A percentile compares a stretch with the other conserved stretches of the same genome.
Evolutionary conservation across 2,113 vertebrate genomes (phyloP).

Genomic region (Neolamprologus cancellatus): DNA sequence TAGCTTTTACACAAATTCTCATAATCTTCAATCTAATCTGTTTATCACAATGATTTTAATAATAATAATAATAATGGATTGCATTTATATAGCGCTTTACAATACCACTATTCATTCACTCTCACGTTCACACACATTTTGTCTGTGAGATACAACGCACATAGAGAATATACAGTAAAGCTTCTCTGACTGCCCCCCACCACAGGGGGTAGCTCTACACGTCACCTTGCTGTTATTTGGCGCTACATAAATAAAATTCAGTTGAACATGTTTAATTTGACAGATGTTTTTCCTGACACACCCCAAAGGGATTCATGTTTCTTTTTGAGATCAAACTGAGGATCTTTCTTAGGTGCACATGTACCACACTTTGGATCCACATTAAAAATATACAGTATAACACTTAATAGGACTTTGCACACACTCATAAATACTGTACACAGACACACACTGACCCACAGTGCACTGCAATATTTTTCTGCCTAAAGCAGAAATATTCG

Average conservation of each 20-base stretch:
- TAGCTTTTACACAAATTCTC: conserved; percentile 54
- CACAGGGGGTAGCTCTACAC: background rate
- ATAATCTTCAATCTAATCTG: conserved; percentile 59
- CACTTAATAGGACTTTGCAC: conserved; percentile 33
- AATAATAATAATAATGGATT: background rate
- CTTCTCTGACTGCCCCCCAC: background rate
- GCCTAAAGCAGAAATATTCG: background rate
- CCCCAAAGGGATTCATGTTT: background rate
- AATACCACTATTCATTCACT: background rate
- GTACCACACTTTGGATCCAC: background rate
- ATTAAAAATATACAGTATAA: conserved; percentile 24
- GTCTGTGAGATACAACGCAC: conserved; percentile 13
- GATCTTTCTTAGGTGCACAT: background rate
- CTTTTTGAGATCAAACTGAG: background rate
- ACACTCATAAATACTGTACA: background rate
- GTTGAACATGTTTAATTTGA: fast-evolving
- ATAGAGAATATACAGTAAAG: conserved; percentile 15
- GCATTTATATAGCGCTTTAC: background rate
- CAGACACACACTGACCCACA: background rate
- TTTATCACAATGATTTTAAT: conserved; percentile 37
- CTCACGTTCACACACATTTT: background rate
- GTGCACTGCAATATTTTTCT: background rate
- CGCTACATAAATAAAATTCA: background rate
- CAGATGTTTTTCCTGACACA: background rate
- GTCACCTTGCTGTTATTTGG: background rate